Evolutionary conservation across 2,113 vertebrate genomes (phyloP), one percentile per base, ranked within the genome.

Genomic region (Turdus rufiventris): DNA sequence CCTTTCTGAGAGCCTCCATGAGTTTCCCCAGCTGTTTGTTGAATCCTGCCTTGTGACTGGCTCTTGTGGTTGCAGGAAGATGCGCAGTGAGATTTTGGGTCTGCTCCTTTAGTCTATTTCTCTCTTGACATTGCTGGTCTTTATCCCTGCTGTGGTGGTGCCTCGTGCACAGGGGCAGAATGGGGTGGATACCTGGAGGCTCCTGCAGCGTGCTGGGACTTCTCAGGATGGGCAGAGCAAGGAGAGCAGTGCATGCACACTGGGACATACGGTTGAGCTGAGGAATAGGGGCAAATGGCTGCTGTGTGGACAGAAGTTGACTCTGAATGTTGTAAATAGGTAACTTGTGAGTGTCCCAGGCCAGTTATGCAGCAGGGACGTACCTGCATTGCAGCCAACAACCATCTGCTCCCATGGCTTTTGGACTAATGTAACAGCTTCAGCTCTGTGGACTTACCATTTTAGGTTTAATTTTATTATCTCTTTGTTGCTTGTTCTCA

Each of bases 321-420:
- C 62, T 50, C 65, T 33, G 33, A 50, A 40, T 74, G 29, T 89
- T 92, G 40, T 91, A 85, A 77, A 58, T 80, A 47, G 62, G 67
- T 83, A 83, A 70, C 47, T 63, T 87, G 20, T 75, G 67, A 88
- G 33, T 85, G 56, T 88, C 85, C 40, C 66, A 58, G 78, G 62
- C 50, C 67, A 67, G 42, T 83, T 80, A 78, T 31, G 48, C 84
- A 92, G 91, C 54, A 70, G 42, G 61, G 54, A 45, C 62, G 42
- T 82, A 28, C 36, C 71, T 72, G 25, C 1, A 12, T 24, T 91
- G 28, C 48, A 70, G 74, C 63, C 28, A 81, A 28, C 24, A 85
- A 8, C 40, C 56, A 65, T 82, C 76, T 86, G 60, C 45, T 89
- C 24, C 18, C 29, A 48, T 72, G 70, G 73, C 33, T 82, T 89